Percentiles rank a stretch among this genome's conserved stretches.
Evolutionary conservation across 1,140 invertebrate species (phyloP).

Genomic region (Halesus radiatus): DNA sequence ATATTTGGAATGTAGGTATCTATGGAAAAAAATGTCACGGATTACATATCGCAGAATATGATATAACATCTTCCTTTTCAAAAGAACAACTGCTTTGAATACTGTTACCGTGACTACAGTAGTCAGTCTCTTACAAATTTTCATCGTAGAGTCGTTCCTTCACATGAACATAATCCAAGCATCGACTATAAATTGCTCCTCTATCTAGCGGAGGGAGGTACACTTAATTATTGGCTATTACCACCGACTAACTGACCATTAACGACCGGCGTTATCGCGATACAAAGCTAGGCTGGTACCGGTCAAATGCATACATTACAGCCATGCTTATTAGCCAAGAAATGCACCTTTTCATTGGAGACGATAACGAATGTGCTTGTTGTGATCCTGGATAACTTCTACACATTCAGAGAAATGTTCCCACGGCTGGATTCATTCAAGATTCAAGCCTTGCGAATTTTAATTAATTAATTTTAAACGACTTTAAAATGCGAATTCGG

Average conservation of each 20-base stretch:
- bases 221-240: conserved; percentile 37
- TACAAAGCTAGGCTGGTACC: conserved; percentile 1
- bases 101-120: no score
- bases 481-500: no score
- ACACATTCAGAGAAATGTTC: not conserved
- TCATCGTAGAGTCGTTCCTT: no score
- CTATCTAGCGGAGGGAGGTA: conserved; percentile 1
- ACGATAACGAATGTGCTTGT: not conserved
- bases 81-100: no score
- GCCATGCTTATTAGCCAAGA: conserved; percentile 22
- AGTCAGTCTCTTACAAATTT: no score
- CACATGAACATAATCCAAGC: no score
- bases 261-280: conserved; percentile 6
- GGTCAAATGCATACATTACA: conserved; percentile 17
- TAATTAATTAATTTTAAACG: no score
- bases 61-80: no score
- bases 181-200: not conserved
- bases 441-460: no score
- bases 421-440: not conserved
- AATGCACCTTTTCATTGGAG: conserved; percentile 33
- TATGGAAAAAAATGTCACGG: no score
- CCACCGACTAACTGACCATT: not conserved
- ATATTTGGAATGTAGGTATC: no score
- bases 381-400: not conserved
- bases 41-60: no score